Conservation (phyloP, 2,797 vertebrate species). For the Hybognathus amarus region DNA sequence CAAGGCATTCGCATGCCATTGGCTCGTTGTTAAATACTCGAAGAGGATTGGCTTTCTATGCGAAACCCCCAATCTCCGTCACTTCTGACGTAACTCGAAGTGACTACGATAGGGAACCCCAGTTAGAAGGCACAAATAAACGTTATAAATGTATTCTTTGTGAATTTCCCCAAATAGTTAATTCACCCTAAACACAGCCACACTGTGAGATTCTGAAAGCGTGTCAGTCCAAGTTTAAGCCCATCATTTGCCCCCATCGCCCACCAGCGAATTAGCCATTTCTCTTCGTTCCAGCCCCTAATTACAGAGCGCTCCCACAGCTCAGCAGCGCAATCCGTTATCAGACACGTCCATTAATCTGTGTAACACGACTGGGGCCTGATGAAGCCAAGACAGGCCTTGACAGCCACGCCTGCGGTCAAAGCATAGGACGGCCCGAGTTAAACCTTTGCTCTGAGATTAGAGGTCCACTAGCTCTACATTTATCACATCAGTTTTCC, state of each 20-base stretch:
- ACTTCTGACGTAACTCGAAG: too few species aligned
- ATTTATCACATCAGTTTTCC: slow-evolving; percentile 38
- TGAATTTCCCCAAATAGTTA: neutral
- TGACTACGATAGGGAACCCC: too few species aligned
- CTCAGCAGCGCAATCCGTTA: slow-evolving; percentile 76
- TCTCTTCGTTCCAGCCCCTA: slow-evolving; percentile 75
- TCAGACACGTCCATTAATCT: slow-evolving; percentile 74
- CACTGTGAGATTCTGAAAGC: slow-evolving; percentile 6
- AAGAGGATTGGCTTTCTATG: too few species aligned
- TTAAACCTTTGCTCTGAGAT: slow-evolving; percentile 37
- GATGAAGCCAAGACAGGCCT: slow-evolving; percentile 60
- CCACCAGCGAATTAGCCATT: slow-evolving; percentile 73
- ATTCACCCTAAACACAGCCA: slow-evolving; percentile 15
- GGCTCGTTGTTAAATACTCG: too few species aligned
- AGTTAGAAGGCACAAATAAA: neutral
- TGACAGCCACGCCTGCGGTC: slow-evolving; percentile 21
- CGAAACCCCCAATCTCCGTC: too few species aligned
- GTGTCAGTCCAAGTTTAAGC: slow-evolving; percentile 62
- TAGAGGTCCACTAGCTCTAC: slow-evolving; percentile 27
- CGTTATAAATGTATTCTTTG: neutral
- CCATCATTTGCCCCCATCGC: slow-evolving; percentile 67
- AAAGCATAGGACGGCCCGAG: slow-evolving; percentile 13
- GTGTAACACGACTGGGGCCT: slow-evolving; percentile 58
- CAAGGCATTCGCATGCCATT: too few species aligned
- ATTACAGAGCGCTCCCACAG: slow-evolving; percentile 68